Evolutionary conservation across 2,888 invertebrate species (phyloP), one percentile per base, ranked within the genome.

Genomic region (Microctonus hyperodae): DNA sequence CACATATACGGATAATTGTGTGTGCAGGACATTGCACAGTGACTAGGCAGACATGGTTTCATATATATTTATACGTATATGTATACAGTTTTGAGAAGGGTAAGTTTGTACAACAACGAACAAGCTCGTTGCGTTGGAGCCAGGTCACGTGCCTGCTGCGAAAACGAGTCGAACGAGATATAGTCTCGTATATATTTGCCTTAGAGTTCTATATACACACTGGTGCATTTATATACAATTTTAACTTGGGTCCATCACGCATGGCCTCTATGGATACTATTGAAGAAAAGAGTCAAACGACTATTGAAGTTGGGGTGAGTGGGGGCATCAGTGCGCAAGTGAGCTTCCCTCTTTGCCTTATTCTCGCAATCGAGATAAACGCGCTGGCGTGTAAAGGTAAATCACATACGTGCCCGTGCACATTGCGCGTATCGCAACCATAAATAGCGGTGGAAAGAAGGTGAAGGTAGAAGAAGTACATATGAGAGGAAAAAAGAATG

Each of bases 331-430:
- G 22, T 10, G 22, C 1, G 25, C 44, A 9, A 23, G 44, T 44
- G 9, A 44, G 22, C 57, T 22, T 11, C 57, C 57, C 33, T 57
- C 35, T 57, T 60, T 48, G 28, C 25, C 16, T 20, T 40, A 37
- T 33, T 59, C 16, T 50, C 33, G 6, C 31, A 31, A 60, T 60
- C 61, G 66, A 66, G 66, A 66, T 66, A 66, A 66, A 66, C 66
- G 61, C 56, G 61, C 61, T 57, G 48, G 61, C 66, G 31, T 66
- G 66, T 66, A 61, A 55, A 66, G 66, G 66, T 66, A 61, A 66
- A 66, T 66, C 66, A 66, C 66, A 66, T 55, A 65, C 60, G 58
- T 65, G 65, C 59, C 61, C 55, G 55, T 55, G 66, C 66, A 61
- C 61, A 61, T 40, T 48, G 63, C 53, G 60, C 56, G 55, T 65